Evolutionary conservation across 2,888 invertebrate genomes (phyloP).

Genomic region (Spodoptera littoralis): DNA sequence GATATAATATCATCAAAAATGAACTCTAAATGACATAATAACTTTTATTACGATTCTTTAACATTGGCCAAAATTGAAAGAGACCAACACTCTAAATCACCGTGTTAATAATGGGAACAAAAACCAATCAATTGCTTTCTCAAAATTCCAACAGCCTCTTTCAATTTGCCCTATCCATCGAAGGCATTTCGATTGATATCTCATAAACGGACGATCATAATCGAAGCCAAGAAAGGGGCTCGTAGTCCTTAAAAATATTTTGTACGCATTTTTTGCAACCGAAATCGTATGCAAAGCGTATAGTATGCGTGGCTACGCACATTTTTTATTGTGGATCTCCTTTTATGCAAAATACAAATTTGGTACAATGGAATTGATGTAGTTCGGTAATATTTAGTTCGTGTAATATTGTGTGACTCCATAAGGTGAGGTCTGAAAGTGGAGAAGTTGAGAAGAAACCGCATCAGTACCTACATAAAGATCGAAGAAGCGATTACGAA

Average conservation of each 20-base stretch:
- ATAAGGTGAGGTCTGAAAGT: too few relatives aligned
- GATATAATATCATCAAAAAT: too few relatives aligned
- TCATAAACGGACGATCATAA: constrained; percentile 29
- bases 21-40: too few relatives aligned
- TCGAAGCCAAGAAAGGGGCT: constrained; percentile 13
- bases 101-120: not conserved
- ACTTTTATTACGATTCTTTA: too few relatives aligned
- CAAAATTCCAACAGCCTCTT: constrained; percentile 13
- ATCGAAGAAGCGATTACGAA: too few relatives aligned
- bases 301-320: not conserved
- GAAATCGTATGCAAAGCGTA: constrained; percentile 3
- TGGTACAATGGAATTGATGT: too few relatives aligned
- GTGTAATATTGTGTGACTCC: too few relatives aligned
- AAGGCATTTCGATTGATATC: constrained; percentile 21
- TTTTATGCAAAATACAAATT: too few relatives aligned
- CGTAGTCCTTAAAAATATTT: constrained; percentile 9
- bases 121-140: constrained; percentile 20
- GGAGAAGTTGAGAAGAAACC: too few relatives aligned
- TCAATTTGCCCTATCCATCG: constrained; percentile 20
- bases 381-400: too few relatives aligned
- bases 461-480: too few relatives aligned
- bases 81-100: not conserved
- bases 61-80: constrained; percentile 3
- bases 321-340: too few relatives aligned
- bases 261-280: constrained; percentile 10